These are phyloP conservation scores for Bovichtus variegatus DNA, from an alignment of 2,797 vertebrate species.

Conservation along the genomic window DNA sequence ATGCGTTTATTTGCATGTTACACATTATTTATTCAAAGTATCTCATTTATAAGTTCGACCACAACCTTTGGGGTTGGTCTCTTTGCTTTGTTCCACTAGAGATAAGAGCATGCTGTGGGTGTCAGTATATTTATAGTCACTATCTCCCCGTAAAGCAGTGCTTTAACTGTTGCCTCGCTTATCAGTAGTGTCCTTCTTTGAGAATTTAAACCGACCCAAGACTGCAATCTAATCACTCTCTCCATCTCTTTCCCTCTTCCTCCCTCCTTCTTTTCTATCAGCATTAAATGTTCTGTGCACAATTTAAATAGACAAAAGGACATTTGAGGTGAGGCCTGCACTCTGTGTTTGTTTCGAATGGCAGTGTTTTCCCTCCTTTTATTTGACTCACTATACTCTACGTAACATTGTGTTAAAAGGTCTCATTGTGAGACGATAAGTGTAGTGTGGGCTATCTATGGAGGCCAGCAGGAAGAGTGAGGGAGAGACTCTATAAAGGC, in stretches of 20 bases:
- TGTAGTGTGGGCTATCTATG: constrained; percentile 66
- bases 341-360: constrained; percentile 30
- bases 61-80: constrained; percentile 36
- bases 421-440: constrained; percentile 71
- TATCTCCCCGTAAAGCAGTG: constrained; percentile 31
- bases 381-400: constrained; percentile 18
- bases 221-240: constrained; percentile 29
- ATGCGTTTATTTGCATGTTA: constrained; percentile 1
- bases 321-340: constrained; percentile 18
- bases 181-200: constrained; percentile 36
- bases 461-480: constrained; percentile 59
- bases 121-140: constrained; percentile 47
- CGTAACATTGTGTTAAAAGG: constrained; percentile 49
- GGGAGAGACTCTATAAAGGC: constrained; percentile 50
- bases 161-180: constrained; percentile 50
- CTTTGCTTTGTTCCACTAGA: constrained; percentile 32
- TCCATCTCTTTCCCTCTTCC: background rate
- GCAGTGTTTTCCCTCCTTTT: constrained; percentile 1
- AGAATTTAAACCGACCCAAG: constrained; percentile 43
- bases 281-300: background rate
- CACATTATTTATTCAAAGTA: constrained; percentile 5
- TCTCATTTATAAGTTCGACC: constrained; percentile 12
- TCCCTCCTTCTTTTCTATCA: background rate
- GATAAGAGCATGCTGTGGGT: constrained; percentile 42
- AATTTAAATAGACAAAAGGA: constrained; percentile 19